A percentile compares a stretch with the other conserved stretches of the same genome.
These are phyloP conservation scores for Stratiomys singularior DNA, from an alignment of 2,888 invertebrate genomes.

Conservation along the genomic window DNA sequence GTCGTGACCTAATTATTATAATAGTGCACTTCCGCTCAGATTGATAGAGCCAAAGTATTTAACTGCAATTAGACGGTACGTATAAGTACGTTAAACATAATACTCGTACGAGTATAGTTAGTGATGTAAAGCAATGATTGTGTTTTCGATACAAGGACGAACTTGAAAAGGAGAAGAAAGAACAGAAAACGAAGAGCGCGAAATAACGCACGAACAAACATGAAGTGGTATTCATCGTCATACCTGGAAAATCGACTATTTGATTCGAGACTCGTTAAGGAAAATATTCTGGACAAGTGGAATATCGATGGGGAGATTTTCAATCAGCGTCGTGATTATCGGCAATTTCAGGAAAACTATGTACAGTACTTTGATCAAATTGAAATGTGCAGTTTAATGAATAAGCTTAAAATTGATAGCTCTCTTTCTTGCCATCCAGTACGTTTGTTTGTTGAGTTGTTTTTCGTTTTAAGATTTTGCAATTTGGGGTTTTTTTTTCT, in stretches of 20 bases:
- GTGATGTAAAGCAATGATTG: not conserved
- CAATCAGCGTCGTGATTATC: constrained; percentile 62
- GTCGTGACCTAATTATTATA: constrained; percentile 22
- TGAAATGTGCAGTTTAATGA: no score
- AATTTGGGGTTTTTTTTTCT: no score
- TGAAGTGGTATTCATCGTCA: constrained; percentile 59
- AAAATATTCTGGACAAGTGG: constrained; percentile 63
- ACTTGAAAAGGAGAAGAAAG: not conserved
- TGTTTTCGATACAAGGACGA: constrained; percentile 1
- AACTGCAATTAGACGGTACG: not conserved
- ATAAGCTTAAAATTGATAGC: no score
- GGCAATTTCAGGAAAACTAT: constrained; percentile 65
- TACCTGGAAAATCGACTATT: constrained; percentile 64
- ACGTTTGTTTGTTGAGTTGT: no score
- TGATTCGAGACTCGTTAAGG: constrained; percentile 64
- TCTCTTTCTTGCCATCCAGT: no score
- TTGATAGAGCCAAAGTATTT: not conserved
- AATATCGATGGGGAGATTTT: constrained; percentile 60
- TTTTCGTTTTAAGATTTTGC: no score
- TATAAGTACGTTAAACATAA: not conserved
- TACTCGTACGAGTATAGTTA: not conserved
- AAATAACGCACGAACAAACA: constrained; percentile 46
- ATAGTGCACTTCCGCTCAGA: constrained; percentile 4
- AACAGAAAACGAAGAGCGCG: not conserved
- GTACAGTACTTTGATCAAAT: constrained; percentile 55